These are phyloP conservation scores for Phytoseiulus persimilis DNA, from an alignment of 2,888 invertebrate genomes.

Conservation along the genomic window DNA sequence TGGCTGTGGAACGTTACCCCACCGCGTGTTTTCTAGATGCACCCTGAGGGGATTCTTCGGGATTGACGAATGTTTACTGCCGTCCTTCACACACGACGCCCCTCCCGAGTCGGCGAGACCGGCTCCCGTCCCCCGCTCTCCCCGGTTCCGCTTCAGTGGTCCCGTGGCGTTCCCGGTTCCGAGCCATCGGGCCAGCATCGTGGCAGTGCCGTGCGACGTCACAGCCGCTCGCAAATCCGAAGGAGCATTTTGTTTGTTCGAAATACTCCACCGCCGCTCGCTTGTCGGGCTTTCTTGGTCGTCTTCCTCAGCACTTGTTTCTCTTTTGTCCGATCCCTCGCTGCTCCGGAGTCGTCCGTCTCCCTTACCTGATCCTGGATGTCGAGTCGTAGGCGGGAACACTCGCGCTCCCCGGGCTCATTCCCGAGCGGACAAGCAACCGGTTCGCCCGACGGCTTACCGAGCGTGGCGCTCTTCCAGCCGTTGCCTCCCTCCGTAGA, in stretches of 20 bases:
- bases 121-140: conserved; percentile 40
- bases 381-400: background rate
- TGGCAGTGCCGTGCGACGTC: conserved; percentile 5
- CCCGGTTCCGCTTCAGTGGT: conserved; percentile 18
- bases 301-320: background rate
- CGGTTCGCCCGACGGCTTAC: background rate
- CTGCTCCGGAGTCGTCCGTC: background rate
- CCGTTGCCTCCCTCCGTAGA: background rate
- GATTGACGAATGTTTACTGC: background rate
- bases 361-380: background rate
- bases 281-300: background rate
- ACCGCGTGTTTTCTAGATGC: background rate
- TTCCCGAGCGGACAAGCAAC: background rate
- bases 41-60: background rate
- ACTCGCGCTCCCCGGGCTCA: background rate
- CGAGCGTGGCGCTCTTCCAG: background rate
- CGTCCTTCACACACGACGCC: background rate
- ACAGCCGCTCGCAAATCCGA: background rate
- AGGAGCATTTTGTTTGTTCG: background rate
- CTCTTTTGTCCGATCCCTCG: background rate
- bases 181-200: background rate
- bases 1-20: too few species aligned
- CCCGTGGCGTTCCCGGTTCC: conserved; percentile 26
- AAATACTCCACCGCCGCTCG: background rate
- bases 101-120: background rate